Evolutionary conservation across 1,140 invertebrate genomes (phyloP).

Genomic region (Heliconius hermathena): DNA sequence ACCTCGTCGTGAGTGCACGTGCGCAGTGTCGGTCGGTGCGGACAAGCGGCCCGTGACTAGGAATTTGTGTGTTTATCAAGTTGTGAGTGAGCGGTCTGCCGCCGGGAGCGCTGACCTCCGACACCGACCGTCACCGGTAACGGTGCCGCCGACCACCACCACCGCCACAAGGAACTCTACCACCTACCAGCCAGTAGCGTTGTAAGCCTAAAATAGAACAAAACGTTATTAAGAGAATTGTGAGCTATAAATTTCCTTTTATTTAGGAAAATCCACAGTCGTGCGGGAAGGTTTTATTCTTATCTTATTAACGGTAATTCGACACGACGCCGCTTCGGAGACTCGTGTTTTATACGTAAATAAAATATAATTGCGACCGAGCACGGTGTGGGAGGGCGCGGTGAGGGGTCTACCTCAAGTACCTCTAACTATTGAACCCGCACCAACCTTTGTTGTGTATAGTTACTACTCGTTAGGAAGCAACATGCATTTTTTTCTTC

Average conservation of each 20-base stretch:
- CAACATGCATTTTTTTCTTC: too few relatives aligned
- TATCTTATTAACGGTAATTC: constrained; percentile 33
- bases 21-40: not conserved
- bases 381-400: not conserved
- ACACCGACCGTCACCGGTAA: constrained; percentile 24
- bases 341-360: not conserved
- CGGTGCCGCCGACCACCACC: not conserved
- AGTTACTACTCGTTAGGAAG: too few relatives aligned
- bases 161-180: not conserved
- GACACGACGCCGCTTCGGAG: constrained; percentile 9
- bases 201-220: not conserved
- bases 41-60: not conserved
- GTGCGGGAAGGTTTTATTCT: constrained; percentile 4
- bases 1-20: constrained; percentile 21
- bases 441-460: too few relatives aligned
- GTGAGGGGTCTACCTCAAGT: too few relatives aligned
- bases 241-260: not conserved
- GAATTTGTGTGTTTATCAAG: not conserved
- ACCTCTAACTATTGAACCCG: too few relatives aligned
- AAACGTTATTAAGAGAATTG: too few relatives aligned
- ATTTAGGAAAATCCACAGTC: constrained; percentile 9
- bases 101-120: constrained; percentile 59
- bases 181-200: not conserved
- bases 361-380: not conserved
- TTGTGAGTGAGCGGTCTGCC: constrained; percentile 33